Conservation (phyloP, 2,797 vertebrate species). For the Pseudotriccus pelzelni region DNA sequence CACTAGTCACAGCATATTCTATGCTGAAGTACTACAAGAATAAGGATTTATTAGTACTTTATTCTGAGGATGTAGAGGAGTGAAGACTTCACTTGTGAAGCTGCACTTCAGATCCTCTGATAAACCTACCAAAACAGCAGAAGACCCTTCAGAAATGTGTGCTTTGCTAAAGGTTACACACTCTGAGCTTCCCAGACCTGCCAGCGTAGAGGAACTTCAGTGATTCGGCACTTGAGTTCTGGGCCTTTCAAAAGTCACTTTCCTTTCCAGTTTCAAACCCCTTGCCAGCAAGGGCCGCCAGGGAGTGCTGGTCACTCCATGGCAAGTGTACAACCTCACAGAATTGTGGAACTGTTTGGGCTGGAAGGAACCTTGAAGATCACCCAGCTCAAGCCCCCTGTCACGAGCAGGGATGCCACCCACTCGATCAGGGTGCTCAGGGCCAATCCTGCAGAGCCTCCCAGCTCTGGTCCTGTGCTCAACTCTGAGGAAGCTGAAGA, state of each 20-base stretch:
- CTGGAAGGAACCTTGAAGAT: neutral
- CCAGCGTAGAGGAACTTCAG: neutral
- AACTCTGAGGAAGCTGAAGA: neutral
- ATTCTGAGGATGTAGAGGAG: neutral
- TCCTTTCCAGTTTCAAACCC: neutral
- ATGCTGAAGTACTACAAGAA: neutral
- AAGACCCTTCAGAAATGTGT: neutral
- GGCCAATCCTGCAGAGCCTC: neutral
- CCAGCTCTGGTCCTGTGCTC: neutral
- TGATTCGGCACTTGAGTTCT: neutral
- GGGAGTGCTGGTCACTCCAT: neutral
- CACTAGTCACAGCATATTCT: neutral
- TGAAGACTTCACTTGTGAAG: neutral
- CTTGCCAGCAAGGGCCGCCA: neutral
- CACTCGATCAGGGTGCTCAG: neutral
- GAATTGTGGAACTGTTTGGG: neutral
- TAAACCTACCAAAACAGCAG: neutral
- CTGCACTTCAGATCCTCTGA: neutral
- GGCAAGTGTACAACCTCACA: neutral
- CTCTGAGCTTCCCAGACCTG: neutral
- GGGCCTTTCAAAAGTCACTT: neutral
- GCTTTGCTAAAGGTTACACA: neutral
- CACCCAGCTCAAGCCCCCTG: accelerated
- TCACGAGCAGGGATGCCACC: neutral
- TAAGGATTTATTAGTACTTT: neutral